These are phyloP conservation scores for Magallana gigas DNA, from an alignment of 1,140 invertebrate species.

Conservation along the genomic window DNA sequence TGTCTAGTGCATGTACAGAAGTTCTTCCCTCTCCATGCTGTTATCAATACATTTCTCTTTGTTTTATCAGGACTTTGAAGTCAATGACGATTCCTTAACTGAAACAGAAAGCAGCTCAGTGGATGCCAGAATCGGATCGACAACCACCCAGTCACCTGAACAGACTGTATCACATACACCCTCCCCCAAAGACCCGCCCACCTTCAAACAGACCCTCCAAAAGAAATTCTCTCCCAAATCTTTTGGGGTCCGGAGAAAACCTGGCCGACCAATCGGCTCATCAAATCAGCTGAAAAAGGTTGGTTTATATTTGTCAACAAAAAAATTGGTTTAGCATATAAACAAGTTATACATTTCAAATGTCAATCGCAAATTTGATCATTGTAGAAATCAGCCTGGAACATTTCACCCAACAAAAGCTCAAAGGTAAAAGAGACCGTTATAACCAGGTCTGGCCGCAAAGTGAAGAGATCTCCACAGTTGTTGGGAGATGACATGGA, in stretches of 20 bases:
- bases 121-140: neutral
- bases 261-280: slow-evolving; percentile 1
- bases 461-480: slow-evolving; percentile 52
- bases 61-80: neutral
- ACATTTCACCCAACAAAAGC: neutral
- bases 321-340: too few species aligned
- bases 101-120: neutral
- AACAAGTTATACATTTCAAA: too few species aligned
- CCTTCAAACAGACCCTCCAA: neutral
- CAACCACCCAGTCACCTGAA: neutral
- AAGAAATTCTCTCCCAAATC: neutral
- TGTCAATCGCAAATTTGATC: neutral
- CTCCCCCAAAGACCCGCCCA: neutral
- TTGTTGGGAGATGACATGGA: slow-evolving; percentile 55
- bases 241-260: slow-evolving; percentile 12
- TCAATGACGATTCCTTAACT: neutral
- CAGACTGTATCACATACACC: neutral
- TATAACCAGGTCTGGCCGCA: slow-evolving; percentile 57
- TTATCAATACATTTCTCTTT: too few species aligned
- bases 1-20: too few species aligned
- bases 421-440: slow-evolving; percentile 40
- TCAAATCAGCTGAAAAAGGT: neutral
- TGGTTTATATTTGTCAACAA: neutral
- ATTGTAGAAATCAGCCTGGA: neutral
- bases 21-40: too few species aligned